These are phyloP conservation scores for Geopemphigus sp. DNA, from an alignment of 1,140 invertebrate genomes.

Conservation along the genomic window DNA sequence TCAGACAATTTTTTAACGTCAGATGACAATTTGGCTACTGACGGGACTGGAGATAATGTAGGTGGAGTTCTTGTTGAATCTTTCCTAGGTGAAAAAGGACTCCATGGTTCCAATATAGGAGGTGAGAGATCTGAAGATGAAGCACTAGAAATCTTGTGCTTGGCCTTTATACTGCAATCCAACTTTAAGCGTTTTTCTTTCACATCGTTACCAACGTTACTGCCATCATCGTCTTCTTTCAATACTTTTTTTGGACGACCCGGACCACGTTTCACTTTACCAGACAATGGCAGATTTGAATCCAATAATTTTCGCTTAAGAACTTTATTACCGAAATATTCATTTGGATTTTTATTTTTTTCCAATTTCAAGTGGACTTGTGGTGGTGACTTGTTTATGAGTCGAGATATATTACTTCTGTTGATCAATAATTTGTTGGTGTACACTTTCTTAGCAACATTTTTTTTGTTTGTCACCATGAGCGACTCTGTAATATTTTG, in stretches of 20 bases:
- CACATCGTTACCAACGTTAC: neutral
- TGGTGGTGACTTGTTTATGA: neutral
- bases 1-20: neutral
- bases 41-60: conserved; percentile 21
- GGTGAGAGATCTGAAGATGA: conserved; percentile 44
- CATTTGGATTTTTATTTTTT: neutral
- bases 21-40: neutral
- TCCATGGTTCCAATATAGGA: conserved; percentile 39
- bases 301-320: conserved; percentile 4
- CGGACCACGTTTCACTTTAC: conserved; percentile 22
- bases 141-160: conserved; percentile 29
- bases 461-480: neutral
- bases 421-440: neutral
- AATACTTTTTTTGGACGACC: conserved; percentile 34
- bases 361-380: conserved; percentile 14
- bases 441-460: neutral
- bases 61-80: conserved; percentile 35
- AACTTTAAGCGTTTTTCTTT: conserved; percentile 30
- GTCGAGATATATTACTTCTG: neutral
- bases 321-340: neutral
- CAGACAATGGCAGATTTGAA: neutral
- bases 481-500: neutral
- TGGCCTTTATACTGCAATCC: conserved; percentile 16
- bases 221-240: neutral
- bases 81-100: conserved; percentile 40